Conservation (phyloP, 1,140 invertebrate species). For the Apolygus lucorum region DNA sequence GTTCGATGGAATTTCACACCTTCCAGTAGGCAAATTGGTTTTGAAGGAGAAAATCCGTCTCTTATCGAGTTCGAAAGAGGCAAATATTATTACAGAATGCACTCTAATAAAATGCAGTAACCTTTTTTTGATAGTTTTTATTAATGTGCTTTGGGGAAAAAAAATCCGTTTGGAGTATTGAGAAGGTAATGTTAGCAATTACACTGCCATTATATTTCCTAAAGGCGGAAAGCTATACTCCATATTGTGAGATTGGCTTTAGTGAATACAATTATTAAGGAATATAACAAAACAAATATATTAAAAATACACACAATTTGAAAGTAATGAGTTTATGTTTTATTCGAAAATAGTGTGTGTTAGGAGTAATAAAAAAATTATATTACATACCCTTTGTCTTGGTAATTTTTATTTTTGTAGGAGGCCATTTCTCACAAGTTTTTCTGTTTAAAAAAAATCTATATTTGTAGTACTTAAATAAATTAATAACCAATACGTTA, state of each 20-base stretch:
- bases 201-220: slow-evolving; percentile 30
- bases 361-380: slow-evolving; percentile 27
- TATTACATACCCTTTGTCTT: slow-evolving; percentile 28
- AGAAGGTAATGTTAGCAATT: slow-evolving; percentile 29
- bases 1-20: too few species aligned
- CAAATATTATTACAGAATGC: too few species aligned
- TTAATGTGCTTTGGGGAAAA: slow-evolving; percentile 7
- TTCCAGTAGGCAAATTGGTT: too few species aligned
- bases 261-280: slow-evolving; percentile 26
- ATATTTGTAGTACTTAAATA: too few species aligned
- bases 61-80: too few species aligned
- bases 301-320: slow-evolving; percentile 22
- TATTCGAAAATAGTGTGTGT: slow-evolving; percentile 29
- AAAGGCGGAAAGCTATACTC: slow-evolving; percentile 29
- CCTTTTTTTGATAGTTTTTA: slow-evolving; percentile 8
- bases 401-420: slow-evolving; percentile 2
- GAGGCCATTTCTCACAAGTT: too few species aligned
- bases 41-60: too few species aligned
- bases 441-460: too few species aligned
- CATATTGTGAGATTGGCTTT: slow-evolving; percentile 31
- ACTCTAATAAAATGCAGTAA: not conserved
- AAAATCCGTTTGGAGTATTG: slow-evolving; percentile 11
- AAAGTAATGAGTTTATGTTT: slow-evolving; percentile 24
- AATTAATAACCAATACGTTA: too few species aligned
- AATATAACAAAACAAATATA: slow-evolving; percentile 18